Conservation (phyloP, 2,797 vertebrate genomes). For the Vultur gryphus region DNA sequence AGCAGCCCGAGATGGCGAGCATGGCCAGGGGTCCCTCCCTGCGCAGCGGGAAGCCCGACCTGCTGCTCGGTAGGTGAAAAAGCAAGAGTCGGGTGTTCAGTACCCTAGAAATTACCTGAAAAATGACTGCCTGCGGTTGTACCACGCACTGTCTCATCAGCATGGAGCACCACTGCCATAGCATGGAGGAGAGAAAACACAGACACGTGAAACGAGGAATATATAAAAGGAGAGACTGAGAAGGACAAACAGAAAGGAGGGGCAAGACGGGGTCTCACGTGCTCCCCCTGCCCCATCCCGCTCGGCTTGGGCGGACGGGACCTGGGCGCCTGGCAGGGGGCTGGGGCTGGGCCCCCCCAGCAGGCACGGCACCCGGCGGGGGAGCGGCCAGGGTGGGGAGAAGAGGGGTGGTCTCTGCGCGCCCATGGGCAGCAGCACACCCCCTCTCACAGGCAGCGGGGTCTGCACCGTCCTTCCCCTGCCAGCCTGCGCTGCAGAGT, state of each 20-base stretch:
- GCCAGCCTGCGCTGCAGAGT: neutral
- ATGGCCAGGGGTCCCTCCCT: neutral
- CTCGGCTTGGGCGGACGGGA: rapidly evolving
- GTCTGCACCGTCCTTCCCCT: neutral
- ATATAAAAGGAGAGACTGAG: conserved; percentile 47
- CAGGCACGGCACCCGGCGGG: rapidly evolving
- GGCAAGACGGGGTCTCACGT: neutral
- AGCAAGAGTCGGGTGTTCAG: conserved; percentile 65
- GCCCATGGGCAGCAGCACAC: neutral
- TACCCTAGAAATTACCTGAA: conserved; percentile 82
- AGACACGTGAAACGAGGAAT: conserved; percentile 73
- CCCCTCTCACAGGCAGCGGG: neutral
- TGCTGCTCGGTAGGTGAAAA: conserved; percentile 53
- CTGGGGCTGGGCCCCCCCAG: neutral
- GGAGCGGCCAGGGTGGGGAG: neutral
- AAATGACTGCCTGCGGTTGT: conserved; percentile 81
- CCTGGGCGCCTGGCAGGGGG: too few species aligned
- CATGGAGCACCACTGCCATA: conserved; percentile 83
- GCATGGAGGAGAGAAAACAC: conserved; percentile 81
- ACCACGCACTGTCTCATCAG: conserved; percentile 83
- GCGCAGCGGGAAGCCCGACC: neutral
- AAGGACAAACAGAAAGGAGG: neutral
- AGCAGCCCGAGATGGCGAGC: neutral
- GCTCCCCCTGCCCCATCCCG: neutral
- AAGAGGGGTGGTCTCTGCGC: rapidly evolving